Evolutionary conservation across 2,113 vertebrate genomes (phyloP).

Genomic region (Entomyzon cyanotis): DNA sequence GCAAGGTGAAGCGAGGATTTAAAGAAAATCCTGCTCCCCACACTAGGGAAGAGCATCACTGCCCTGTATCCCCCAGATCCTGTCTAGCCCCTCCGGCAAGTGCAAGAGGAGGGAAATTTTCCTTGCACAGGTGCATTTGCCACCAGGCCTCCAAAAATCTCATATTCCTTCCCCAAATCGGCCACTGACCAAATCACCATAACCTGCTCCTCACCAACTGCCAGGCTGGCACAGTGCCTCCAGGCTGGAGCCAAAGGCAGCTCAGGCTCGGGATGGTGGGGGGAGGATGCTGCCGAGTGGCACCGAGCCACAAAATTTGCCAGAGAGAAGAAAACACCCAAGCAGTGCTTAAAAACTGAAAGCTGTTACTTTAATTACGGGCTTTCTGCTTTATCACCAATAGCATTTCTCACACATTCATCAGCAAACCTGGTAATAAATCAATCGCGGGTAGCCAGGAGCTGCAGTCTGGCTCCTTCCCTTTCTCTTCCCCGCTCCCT

Average conservation of each 20-base stretch:
- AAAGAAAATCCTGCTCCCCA: neutral
- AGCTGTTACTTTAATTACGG: conserved; percentile 75
- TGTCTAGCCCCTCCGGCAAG: neutral
- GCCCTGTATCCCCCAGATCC: neutral
- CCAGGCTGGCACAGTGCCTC: neutral
- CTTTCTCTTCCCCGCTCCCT: conserved; percentile 34
- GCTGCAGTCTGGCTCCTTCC: conserved; percentile 66
- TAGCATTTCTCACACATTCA: conserved; percentile 69
- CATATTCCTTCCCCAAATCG: neutral
- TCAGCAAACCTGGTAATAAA: conserved; percentile 74
- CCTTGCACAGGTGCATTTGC: rapidly evolving
- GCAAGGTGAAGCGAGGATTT: neutral
- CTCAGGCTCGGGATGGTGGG: neutral
- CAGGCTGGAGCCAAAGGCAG: neutral
- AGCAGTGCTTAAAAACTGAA: conserved; percentile 70
- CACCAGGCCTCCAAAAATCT: neutral
- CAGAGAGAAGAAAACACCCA: conserved; percentile 9
- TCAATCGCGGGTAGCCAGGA: conserved; percentile 71
- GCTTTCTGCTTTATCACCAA: conserved; percentile 67
- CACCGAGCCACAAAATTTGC: neutral
- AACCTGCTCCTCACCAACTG: neutral
- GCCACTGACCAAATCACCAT: neutral
- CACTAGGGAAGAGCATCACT: neutral
- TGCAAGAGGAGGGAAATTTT: neutral
- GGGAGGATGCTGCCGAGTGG: neutral